Percentiles rank a stretch among this genome's conserved stretches.
Evolutionary conservation across 2,888 invertebrate species (phyloP).

Genomic region (Nyleta sp.): DNA sequence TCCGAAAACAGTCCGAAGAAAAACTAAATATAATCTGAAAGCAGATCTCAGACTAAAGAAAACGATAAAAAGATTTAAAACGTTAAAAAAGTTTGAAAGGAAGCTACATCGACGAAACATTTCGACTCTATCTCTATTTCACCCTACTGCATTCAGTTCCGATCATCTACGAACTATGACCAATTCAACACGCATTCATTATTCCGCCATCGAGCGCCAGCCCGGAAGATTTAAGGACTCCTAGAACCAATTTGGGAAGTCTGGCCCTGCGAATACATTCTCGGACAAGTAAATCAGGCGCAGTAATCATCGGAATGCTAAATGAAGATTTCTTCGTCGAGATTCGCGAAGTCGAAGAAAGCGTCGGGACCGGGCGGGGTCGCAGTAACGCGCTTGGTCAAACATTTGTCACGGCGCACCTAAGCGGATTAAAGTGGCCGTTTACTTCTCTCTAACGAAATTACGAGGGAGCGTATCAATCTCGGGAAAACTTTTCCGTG

Average conservation of each 20-base stretch:
- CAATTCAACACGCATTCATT: slow-evolving; percentile 11
- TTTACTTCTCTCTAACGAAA: slow-evolving; percentile 67
- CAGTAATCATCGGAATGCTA: slow-evolving; percentile 48
- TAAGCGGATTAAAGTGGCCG: slow-evolving; percentile 68
- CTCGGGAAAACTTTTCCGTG: slow-evolving; percentile 61
- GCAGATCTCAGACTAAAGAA: too few relatives aligned
- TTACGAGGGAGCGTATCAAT: slow-evolving; percentile 67
- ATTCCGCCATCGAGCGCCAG: background rate
- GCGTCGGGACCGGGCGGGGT: slow-evolving; percentile 31
- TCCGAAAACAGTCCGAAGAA: too few relatives aligned
- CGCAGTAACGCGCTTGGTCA: slow-evolving; percentile 61
- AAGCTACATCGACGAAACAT: too few relatives aligned
- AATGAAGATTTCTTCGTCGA: slow-evolving; percentile 62
- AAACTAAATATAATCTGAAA: too few relatives aligned
- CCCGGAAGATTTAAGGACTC: slow-evolving; percentile 15
- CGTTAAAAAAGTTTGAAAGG: too few relatives aligned
- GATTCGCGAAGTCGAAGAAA: slow-evolving; percentile 58
- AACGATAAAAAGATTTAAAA: too few relatives aligned
- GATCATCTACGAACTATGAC: slow-evolving; percentile 2
- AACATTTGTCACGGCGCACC: slow-evolving; percentile 66
- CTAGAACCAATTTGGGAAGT: slow-evolving; percentile 32
- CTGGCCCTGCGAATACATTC: slow-evolving; percentile 35
- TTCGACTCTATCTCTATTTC: too few relatives aligned
- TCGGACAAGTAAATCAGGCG: slow-evolving; percentile 50
- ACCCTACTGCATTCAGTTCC: slow-evolving; percentile 1